Evolutionary conservation across 2,797 vertebrate genomes (phyloP), one percentile per base, ranked within the genome.

Genomic region (Coregonus ussuriensis): DNA sequence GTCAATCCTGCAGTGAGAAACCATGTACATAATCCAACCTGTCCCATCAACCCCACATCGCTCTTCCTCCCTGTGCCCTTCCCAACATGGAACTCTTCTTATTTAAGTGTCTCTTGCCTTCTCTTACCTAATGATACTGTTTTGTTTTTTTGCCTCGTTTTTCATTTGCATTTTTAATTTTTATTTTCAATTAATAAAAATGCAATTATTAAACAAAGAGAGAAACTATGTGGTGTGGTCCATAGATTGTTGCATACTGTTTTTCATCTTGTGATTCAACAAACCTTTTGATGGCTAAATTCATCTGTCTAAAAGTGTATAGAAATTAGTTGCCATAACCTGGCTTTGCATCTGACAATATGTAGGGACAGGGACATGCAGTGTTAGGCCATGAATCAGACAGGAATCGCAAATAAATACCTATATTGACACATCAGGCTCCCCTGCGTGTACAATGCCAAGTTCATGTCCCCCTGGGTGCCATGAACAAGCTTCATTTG

Each of bases 171-270:
- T 79, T 73, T 84, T 79, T 72, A 66, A 54, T 54, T 82, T n/a
- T 89, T 86, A 82, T 93, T 93, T 93, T 92, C 88, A 93, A 92
- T 93, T 93, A 95, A 95, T 94, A 95, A 95, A 89, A 94, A 93
- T 92, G 90, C 93, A 93, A 93, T 94, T 91, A 92, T 92, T 94
- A 90, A 3, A 88, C 87, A 94, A 89, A 86, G 87, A 6, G 16
- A 71, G 21, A 29, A 21, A 81, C 6, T 0, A 13, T 35, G 33
- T 71, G 51, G 75, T 72, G 65, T 83, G 68, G 25, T 75, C 21
- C 53, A 59, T 72, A 35, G 9, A 71, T 74, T 66, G 62, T 74
- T 33, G 3, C 33, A 6, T 81, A 33, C 29, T 21, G 33, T 71
- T 56, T 11, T 54, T 47, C 13, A 4, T 68, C 66, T 67, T 37